Evolutionary conservation across 2,797 vertebrate species (phyloP).

Genomic region (Octomys mimax): DNA sequence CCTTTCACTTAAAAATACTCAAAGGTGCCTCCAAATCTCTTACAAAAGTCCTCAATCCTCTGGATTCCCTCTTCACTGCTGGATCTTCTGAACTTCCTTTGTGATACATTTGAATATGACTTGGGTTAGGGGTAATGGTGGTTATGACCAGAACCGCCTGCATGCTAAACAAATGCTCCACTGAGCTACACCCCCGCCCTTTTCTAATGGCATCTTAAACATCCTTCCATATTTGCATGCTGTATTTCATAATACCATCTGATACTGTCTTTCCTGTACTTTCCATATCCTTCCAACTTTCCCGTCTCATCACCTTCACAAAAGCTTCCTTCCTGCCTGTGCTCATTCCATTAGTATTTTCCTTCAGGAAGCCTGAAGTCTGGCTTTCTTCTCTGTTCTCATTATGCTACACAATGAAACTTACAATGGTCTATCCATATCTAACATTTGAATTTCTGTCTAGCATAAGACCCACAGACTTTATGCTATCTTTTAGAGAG

Average conservation of each 20-base stretch:
- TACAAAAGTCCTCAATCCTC: neutral
- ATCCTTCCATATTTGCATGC: neutral
- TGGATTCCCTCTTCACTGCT: neutral
- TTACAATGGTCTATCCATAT: neutral
- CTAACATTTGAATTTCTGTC: constrained; percentile 16
- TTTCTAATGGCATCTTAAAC: neutral
- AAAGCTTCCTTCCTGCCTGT: constrained; percentile 13
- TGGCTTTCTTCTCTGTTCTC: neutral
- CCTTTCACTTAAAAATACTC: constrained; percentile 18
- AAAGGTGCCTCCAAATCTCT: neutral
- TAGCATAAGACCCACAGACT: neutral
- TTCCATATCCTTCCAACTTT: neutral
- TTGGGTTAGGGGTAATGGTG: neutral
- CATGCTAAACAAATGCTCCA: neutral
- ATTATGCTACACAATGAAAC: neutral
- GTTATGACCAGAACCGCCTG: too few species aligned
- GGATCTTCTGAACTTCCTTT: neutral
- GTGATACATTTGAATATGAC: neutral
- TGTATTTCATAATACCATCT: neutral
- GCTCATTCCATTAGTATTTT: neutral
- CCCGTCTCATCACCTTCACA: neutral
- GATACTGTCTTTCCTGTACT: neutral
- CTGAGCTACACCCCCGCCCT: neutral
- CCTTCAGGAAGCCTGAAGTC: neutral
- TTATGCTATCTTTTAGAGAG: constrained; percentile 14